phyloP scores from a whole-genome alignment of 2,888 invertebrate species.

The Epistrophe grossulariae region DNA sequence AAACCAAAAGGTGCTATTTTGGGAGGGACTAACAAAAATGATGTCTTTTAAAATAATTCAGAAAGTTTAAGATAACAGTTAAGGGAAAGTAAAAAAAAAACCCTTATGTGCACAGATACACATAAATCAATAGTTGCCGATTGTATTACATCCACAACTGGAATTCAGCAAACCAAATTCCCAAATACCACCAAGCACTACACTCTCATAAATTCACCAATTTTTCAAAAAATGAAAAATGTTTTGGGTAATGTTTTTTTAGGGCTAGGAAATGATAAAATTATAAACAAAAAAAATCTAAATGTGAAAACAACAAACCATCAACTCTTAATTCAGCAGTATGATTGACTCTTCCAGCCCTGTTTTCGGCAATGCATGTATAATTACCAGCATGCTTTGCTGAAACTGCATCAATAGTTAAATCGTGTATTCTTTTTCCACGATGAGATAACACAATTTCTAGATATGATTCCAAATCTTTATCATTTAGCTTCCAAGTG shows the following conservation, averaged over 20 bases:
- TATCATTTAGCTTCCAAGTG: slow-evolving; percentile 86
- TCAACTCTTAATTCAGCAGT: slow-evolving; percentile 90
- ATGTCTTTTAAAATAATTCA: not conserved
- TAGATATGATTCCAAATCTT: slow-evolving; percentile 82
- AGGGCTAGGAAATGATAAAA: slow-evolving; percentile 39
- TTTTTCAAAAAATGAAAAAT: slow-evolving; percentile 88
- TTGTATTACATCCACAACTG: slow-evolving; percentile 85
- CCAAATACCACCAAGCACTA: slow-evolving; percentile 87
- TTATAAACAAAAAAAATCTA: slow-evolving; percentile 34
- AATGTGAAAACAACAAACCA: slow-evolving; percentile 84
- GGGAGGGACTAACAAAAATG: slow-evolving; percentile 86
- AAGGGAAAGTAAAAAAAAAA: not conserved
- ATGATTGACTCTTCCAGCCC: slow-evolving; percentile 88
- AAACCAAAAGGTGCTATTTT: slow-evolving; percentile 90
- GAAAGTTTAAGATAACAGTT: not conserved
- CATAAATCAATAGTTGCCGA: not conserved
- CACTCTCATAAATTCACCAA: slow-evolving; percentile 87
- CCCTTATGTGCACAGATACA: not conserved
- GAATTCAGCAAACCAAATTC: slow-evolving; percentile 87
- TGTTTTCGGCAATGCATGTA: slow-evolving; percentile 90
- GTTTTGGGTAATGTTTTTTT: slow-evolving; percentile 89
- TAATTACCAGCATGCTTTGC: slow-evolving; percentile 91
- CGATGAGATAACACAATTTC: slow-evolving; percentile 82
- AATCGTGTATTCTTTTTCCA: slow-evolving; percentile 85
- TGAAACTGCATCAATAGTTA: slow-evolving; percentile 89